phyloP scores from a whole-genome alignment of 2,888 invertebrate genomes.

The Cheilosia vulpina region DNA sequence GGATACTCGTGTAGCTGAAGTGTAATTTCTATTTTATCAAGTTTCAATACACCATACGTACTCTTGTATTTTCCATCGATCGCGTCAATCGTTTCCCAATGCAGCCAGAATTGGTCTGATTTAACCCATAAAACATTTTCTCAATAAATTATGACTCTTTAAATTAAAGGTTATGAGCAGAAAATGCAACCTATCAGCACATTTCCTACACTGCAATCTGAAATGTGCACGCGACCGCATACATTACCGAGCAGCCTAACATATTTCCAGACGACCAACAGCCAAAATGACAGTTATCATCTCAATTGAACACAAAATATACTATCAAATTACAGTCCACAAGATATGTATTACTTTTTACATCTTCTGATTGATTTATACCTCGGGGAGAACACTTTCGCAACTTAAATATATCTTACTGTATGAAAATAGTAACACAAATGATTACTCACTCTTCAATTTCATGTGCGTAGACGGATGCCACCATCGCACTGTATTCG shows the following conservation, averaged over 20 bases:
- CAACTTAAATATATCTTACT: slow-evolving; percentile 17
- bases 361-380: background rate
- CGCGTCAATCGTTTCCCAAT: too few species aligned
- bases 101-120: too few species aligned
- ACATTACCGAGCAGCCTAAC: background rate
- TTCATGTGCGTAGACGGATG: slow-evolving; percentile 80
- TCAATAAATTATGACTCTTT: too few species aligned
- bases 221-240: background rate
- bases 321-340: background rate
- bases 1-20: too few species aligned
- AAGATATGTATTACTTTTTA: too few species aligned
- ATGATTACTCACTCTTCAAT: slow-evolving; percentile 79
- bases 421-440: slow-evolving; percentile 14
- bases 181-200: background rate
- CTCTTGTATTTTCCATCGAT: too few species aligned
- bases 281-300: background rate
- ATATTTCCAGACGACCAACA: background rate
- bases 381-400: background rate
- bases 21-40: too few species aligned
- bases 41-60: too few species aligned
- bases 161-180: too few species aligned
- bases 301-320: background rate
- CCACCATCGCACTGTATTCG: slow-evolving; percentile 81
- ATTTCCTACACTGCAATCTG: background rate
- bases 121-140: too few species aligned